A percentile compares a stretch with the other conserved stretches of the same genome.
Evolutionary conservation across 2,113 vertebrate species (phyloP).

Genomic region (Puffinus mauretanicus): DNA sequence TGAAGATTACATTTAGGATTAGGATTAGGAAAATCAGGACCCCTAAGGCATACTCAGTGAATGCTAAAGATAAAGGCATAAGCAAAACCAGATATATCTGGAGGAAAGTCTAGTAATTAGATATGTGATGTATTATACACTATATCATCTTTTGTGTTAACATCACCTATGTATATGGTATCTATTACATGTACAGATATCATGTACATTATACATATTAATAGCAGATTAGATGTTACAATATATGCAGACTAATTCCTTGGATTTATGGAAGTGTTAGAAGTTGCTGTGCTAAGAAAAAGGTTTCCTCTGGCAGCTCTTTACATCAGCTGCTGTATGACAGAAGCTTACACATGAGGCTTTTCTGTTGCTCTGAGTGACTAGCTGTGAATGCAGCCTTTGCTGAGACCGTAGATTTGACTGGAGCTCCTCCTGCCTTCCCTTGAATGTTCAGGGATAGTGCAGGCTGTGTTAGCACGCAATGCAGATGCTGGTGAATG

Average conservation of each 20-base stretch:
- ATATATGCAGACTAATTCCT: not conserved
- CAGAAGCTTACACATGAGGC: not conserved
- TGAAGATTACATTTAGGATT: slow-evolving; percentile 29
- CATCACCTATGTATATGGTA: not conserved
- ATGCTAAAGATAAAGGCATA: not conserved
- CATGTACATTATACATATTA: not conserved
- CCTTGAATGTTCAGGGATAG: not conserved
- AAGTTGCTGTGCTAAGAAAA: not conserved
- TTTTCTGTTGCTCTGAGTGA: not conserved
- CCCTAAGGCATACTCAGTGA: not conserved
- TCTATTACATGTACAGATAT: accelerated
- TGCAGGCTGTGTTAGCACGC: not conserved
- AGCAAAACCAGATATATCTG: not conserved
- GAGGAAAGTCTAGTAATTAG: not conserved
- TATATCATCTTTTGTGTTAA: not conserved
- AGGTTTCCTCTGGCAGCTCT: slow-evolving; percentile 9
- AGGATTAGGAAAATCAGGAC: slow-evolving; percentile 7
- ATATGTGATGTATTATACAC: not conserved
- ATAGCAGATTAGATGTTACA: not conserved
- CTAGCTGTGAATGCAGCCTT: not conserved
- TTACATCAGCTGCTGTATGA: not conserved
- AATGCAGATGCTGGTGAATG: slow-evolving; percentile 39
- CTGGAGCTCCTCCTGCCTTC: slow-evolving; percentile 35
- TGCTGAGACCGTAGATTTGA: not conserved
- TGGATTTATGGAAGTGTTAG: not conserved